Conservation (phyloP, 1,140 invertebrate species). For the Drosophila pectinifera region DNA sequence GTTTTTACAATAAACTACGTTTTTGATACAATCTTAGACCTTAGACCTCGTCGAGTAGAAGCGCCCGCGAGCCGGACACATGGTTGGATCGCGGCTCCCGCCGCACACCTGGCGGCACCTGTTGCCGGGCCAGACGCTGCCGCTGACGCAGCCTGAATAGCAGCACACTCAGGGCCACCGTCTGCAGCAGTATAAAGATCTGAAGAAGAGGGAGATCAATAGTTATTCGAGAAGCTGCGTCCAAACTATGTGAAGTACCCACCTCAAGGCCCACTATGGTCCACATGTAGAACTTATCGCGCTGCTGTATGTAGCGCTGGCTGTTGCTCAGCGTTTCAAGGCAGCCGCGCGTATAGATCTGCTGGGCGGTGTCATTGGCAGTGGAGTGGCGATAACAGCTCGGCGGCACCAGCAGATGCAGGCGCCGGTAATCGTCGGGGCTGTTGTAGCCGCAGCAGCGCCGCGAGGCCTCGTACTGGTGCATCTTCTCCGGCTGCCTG, state of each 20-base stretch:
- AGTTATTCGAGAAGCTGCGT: not conserved
- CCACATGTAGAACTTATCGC: constrained; percentile 75
- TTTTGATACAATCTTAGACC: constrained; percentile 20
- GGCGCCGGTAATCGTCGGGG: constrained; percentile 63
- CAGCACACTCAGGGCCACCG: constrained; percentile 52
- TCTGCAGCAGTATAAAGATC: constrained; percentile 70
- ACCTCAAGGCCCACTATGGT: constrained; percentile 76
- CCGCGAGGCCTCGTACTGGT: constrained; percentile 49
- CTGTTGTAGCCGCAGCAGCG: constrained; percentile 68
- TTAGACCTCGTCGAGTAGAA: constrained; percentile 57
- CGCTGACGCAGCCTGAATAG: constrained; percentile 60
- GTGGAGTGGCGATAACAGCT: constrained; percentile 76
- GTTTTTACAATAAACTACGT: constrained; percentile 57
- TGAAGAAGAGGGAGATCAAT: constrained; percentile 11
- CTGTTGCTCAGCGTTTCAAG: constrained; percentile 47
- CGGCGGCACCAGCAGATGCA: constrained; percentile 61
- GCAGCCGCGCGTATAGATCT: constrained; percentile 58
- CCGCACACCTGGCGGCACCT: constrained; percentile 67
- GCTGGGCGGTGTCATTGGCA: constrained; percentile 34
- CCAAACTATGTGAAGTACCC: constrained; percentile 20
- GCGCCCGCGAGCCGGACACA: constrained; percentile 57
- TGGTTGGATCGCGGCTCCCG: constrained; percentile 66
- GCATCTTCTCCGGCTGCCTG: constrained; percentile 58
- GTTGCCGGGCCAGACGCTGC: constrained; percentile 38
- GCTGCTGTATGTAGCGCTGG: constrained; percentile 52